These are phyloP conservation scores for Dendrolimus kikuchii DNA, from an alignment of 1,140 invertebrate species.

Conservation along the genomic window DNA sequence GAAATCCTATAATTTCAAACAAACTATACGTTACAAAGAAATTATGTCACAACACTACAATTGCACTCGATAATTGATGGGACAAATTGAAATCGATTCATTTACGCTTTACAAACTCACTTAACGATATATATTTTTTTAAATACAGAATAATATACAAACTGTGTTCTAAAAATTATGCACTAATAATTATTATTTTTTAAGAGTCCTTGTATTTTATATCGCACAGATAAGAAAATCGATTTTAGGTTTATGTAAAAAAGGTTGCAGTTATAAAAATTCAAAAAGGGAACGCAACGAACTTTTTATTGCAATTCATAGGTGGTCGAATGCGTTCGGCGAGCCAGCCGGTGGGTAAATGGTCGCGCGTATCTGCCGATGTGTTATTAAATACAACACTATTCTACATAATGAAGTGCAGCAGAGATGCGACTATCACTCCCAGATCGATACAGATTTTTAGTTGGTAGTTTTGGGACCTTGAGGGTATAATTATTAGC, in stretches of 20 bases:
- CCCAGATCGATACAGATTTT: background rate
- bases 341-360: constrained; percentile 47
- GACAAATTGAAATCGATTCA: constrained; percentile 4
- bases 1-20: constrained; percentile 60
- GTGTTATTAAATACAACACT: constrained; percentile 62
- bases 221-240: no score
- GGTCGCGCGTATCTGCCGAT: constrained; percentile 41
- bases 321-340: constrained; percentile 36
- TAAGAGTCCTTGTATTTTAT: no score
- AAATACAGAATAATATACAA: no score
- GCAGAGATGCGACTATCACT: constrained; percentile 23
- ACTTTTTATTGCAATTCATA: constrained; percentile 3
- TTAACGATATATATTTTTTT: no score
- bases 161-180: background rate
- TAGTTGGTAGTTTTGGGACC: background rate
- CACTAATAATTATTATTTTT: background rate
- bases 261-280: no score
- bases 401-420: constrained; percentile 50
- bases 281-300: no score
- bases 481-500: background rate
- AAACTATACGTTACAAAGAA: constrained; percentile 44
- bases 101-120: background rate
- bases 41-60: constrained; percentile 35
- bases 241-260: no score
- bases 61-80: constrained; percentile 35